Conservation (phyloP, 2,113 vertebrate genomes). For the Aspiorhynchus laticeps region DNA sequence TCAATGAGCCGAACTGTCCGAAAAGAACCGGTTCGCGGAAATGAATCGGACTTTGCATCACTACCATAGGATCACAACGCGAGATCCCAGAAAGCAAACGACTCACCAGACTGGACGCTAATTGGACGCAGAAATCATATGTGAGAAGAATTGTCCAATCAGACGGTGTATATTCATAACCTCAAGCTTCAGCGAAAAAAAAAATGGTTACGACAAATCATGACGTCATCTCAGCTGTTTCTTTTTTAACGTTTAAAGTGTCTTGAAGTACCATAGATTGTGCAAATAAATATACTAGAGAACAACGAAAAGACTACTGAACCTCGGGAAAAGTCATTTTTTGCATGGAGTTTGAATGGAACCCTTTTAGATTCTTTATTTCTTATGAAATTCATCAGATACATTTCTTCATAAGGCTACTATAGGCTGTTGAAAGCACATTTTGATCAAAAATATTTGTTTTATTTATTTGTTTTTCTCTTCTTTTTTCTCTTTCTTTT, state of each 20-base stretch:
- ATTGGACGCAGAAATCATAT: conserved; percentile 45
- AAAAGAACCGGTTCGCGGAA: no score
- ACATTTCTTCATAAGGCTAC: background rate
- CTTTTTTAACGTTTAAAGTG: background rate
- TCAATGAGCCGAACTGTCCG: no score
- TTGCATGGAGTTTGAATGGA: background rate
- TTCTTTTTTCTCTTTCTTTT: background rate
- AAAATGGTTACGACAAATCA: background rate
- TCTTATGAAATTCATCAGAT: background rate
- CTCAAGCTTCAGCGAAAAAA: no score
- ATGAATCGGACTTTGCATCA: no score
- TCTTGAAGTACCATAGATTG: conserved; percentile 3
- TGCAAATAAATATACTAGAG: background rate
- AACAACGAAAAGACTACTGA: background rate
- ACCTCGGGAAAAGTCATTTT: background rate
- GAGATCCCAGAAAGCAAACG: conserved; percentile 20
- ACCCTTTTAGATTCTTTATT: background rate
- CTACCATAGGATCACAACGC: no score
- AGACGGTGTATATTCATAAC: background rate
- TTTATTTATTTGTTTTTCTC: background rate
- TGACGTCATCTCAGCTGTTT: conserved; percentile 46
- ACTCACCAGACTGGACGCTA: background rate
- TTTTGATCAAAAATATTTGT: background rate
- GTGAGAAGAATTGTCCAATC: conserved; percentile 43
- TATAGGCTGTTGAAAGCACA: background rate